A percentile compares a stretch with the other conserved stretches of the same genome.
Evolutionary conservation across 1,140 invertebrate genomes (phyloP).

Genomic region (Plectrocnemia conspersa): DNA sequence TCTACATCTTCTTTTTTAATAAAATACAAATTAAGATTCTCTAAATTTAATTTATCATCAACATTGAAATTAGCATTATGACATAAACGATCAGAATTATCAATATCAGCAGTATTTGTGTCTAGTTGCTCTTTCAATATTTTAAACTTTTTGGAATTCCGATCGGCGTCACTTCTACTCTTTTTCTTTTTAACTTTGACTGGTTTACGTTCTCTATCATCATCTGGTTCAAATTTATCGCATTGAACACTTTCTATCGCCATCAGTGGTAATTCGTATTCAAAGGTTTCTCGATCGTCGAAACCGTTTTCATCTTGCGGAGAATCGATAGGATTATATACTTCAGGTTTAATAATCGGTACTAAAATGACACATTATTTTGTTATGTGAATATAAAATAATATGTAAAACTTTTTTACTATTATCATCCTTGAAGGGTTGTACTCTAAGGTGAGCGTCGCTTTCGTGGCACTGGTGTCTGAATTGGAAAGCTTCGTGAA

Average conservation of each 20-base stretch:
- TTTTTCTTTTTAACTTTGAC: slow-evolving; percentile 9
- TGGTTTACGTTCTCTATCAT: neutral
- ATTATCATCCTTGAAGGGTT: neutral
- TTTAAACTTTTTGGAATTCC: slow-evolving; percentile 1
- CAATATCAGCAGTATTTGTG: too few species aligned
- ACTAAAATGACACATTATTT: neutral
- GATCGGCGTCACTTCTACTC: neutral
- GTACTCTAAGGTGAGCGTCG: slow-evolving; percentile 4
- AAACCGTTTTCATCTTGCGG: neutral
- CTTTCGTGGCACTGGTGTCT: slow-evolving; percentile 14
- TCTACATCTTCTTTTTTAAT: too few species aligned
- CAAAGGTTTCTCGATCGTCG: neutral
- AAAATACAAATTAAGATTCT: too few species aligned
- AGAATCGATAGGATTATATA: neutral
- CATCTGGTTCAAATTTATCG: neutral
- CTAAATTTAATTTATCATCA: too few species aligned
- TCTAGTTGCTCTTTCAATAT: neutral
- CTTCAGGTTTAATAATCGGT: too few species aligned
- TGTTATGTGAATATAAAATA: neutral
- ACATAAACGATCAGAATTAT: too few species aligned
- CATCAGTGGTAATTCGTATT: neutral
- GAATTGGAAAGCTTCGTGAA: slow-evolving; percentile 9
- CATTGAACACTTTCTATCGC: neutral
- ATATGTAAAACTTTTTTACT: neutral
- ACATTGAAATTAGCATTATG: too few species aligned